Percentiles rank a stretch among this genome's conserved stretches.
phyloP scores from a whole-genome alignment of 2,797 vertebrate species.

The Distichodus sexfasciatus region DNA sequence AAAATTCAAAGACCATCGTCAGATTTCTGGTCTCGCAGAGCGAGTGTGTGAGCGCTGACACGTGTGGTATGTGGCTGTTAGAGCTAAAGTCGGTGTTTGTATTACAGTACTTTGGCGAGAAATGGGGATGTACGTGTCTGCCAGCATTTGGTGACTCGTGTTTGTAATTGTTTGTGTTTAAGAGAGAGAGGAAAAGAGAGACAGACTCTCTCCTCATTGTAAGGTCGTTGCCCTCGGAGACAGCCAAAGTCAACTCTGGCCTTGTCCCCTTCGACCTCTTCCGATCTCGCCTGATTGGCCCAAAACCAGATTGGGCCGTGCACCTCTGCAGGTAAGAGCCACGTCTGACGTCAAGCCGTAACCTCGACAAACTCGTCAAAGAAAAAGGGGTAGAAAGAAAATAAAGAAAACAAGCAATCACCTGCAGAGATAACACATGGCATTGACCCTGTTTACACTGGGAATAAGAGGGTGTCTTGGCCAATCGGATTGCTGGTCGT shows the following conservation, averaged over 20 bases:
- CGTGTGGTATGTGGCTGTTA: background rate
- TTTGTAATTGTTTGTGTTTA: background rate
- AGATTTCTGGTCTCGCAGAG: background rate
- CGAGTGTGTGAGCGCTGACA: background rate
- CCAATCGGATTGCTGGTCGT: no score
- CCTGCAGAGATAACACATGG: no score
- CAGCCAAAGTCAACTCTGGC: constrained; percentile 12
- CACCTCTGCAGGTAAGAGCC: background rate
- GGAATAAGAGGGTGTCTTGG: no score
- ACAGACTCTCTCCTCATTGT: background rate
- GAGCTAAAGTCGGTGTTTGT: background rate
- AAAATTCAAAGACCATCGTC: no score
- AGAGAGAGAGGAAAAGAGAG: no score
- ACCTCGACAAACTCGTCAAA: background rate
- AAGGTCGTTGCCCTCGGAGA: constrained; percentile 10
- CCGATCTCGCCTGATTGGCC: constrained; percentile 15
- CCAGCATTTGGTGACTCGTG: background rate
- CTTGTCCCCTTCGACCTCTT: background rate
- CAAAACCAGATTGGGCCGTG: background rate
- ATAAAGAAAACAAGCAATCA: background rate
- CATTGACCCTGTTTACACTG: no score
- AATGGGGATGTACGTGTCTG: background rate
- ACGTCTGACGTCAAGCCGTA: background rate
- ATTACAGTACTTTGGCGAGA: constrained; percentile 6
- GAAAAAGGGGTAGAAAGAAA: background rate